Evolutionary conservation across 1,140 invertebrate genomes (phyloP).

Genomic region (Akabosia matsudoensis): DNA sequence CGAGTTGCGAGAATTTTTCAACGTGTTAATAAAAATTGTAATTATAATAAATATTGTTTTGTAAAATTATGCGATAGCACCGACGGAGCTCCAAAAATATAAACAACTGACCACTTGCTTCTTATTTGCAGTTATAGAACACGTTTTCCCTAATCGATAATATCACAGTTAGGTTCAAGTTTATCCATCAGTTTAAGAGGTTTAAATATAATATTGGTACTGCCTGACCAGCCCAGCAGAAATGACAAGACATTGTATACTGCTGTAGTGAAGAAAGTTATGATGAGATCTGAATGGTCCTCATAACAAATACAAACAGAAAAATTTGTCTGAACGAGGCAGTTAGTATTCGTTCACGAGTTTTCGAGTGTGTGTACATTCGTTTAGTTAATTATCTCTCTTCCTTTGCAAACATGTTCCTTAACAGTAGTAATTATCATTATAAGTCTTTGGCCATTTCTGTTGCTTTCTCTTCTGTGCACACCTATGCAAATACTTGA

Average conservation of each 20-base stretch:
- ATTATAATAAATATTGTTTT: conserved; percentile 9
- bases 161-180: conserved; percentile 7
- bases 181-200: neutral
- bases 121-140: neutral
- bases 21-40: neutral
- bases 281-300: conserved; percentile 4
- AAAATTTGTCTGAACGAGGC: neutral
- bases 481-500: neutral
- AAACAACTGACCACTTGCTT: conserved; percentile 15
- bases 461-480: neutral
- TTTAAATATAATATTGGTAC: neutral
- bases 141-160: neutral
- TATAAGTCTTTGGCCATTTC: conserved; percentile 1
- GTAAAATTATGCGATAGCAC: neutral
- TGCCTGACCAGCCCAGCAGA: no score
- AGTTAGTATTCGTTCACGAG: neutral
- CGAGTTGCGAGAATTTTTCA: no score
- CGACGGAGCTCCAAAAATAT: conserved; percentile 20
- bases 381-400: neutral
- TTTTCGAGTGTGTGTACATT: no score
- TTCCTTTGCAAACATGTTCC: neutral
- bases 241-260: neutral
- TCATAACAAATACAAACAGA: neutral
- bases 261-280: neutral
- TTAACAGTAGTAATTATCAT: neutral